phyloP scores from a whole-genome alignment of 2,797 vertebrate genomes.

The Thalassophryne amazonica region DNA sequence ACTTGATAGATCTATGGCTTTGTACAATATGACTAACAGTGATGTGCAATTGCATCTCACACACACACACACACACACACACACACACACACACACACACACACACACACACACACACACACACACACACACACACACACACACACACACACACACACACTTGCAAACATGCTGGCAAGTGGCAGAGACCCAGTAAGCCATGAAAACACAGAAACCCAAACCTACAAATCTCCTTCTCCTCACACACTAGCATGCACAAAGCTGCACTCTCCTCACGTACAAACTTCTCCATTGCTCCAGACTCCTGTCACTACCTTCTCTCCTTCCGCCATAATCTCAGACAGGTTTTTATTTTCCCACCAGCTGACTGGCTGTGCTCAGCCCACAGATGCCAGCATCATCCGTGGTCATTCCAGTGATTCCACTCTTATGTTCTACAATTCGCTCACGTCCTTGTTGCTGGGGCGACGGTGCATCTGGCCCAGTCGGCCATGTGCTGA shows the following conservation, averaged over 20 bases:
- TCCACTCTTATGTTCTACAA: conserved; percentile 2
- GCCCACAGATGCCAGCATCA: conserved; percentile 10
- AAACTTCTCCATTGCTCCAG: conserved; percentile 3
- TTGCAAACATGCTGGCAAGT: conserved; percentile 35
- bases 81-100: conserved; percentile 26
- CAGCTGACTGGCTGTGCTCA: conserved; percentile 5
- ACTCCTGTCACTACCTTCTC: background rate
- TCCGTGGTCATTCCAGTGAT: conserved; percentile 10
- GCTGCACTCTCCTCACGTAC: background rate
- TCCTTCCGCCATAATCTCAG: conserved; percentile 39
- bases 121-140: conserved; percentile 32
- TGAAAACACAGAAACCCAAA: conserved; percentile 6
- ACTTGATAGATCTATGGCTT: background rate
- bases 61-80: conserved; percentile 10
- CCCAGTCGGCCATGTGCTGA: background rate
- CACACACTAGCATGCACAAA: background rate
- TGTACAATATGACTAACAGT: conserved; percentile 1
- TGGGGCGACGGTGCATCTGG: conserved; percentile 27
- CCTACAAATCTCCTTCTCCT: conserved; percentile 5
- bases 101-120: conserved; percentile 2
- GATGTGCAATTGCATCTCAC: conserved; percentile 16
- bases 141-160: conserved; percentile 10
- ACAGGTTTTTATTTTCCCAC: conserved; percentile 51
- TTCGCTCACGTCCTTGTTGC: conserved; percentile 40
- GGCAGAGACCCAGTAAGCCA: conserved; percentile 18